Conservation (phyloP, 2,797 vertebrate genomes). For the Danio choprae region DNA sequence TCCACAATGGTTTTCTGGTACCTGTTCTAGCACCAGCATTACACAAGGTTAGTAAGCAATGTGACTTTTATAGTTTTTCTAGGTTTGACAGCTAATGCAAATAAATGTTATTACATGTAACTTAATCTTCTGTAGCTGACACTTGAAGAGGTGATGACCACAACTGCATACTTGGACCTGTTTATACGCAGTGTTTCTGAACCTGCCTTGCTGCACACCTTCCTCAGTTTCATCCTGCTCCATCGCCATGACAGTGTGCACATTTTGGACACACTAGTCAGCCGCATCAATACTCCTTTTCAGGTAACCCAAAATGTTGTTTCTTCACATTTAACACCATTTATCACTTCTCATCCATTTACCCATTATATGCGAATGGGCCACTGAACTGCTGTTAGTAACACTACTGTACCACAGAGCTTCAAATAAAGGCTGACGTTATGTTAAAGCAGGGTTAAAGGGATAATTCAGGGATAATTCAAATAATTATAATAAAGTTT, state of each 20-base stretch:
- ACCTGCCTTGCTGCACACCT: constrained; percentile 92
- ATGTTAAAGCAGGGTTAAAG: neutral
- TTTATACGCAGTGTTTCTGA: constrained; percentile 92
- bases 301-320: constrained; percentile 76
- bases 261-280: constrained; percentile 94
- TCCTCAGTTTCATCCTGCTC: constrained; percentile 93
- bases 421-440: neutral
- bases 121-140: constrained; percentile 79
- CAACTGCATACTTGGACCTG: constrained; percentile 95
- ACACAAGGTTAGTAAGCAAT: constrained; percentile 87
- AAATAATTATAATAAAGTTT: no score
- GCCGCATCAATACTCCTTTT: constrained; percentile 96
- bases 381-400: neutral
- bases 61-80: neutral
- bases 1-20: constrained; percentile 96
- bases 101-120: neutral
- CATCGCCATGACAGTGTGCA: constrained; percentile 92
- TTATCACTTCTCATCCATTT: no score
- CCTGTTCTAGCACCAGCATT: constrained; percentile 96
- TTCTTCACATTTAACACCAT: no score
- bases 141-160: constrained; percentile 97
- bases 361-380: neutral
- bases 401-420: neutral
- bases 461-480: neutral
- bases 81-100: neutral